These are phyloP conservation scores for Hirtodrosophila confusa DNA, from an alignment of 2,888 invertebrate species.

Conservation along the genomic window DNA sequence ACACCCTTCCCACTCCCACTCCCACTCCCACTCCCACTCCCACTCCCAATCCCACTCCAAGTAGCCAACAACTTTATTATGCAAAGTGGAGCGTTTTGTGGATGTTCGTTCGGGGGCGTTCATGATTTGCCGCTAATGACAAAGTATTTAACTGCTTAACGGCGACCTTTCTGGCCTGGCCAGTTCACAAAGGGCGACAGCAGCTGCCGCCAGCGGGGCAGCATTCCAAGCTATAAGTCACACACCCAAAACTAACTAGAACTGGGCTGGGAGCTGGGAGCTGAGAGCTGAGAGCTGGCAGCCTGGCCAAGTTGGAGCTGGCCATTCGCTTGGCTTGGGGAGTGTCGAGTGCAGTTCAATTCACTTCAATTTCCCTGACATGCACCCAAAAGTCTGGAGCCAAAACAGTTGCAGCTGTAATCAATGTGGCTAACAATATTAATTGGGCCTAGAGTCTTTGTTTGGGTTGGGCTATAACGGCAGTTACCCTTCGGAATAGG, in stretches of 20 bases:
- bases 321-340: neutral
- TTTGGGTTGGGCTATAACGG: too few relatives aligned
- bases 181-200: constrained; percentile 23
- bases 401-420: too few relatives aligned
- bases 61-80: constrained; percentile 53
- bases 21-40: neutral
- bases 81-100: constrained; percentile 44
- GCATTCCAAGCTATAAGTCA: constrained; percentile 18
- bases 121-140: constrained; percentile 72
- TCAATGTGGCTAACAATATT: too few relatives aligned
- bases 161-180: constrained; percentile 13
- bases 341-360: constrained; percentile 4
- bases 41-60: neutral
- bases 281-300: too few relatives aligned
- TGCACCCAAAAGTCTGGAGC: too few relatives aligned
- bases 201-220: constrained; percentile 9
- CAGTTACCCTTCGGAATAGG: too few relatives aligned
- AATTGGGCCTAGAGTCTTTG: too few relatives aligned
- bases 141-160: constrained; percentile 51
- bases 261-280: too few relatives aligned
- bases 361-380: constrained; percentile 16
- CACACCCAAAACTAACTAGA: constrained; percentile 36
- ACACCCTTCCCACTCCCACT: neutral
- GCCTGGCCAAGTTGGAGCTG: too few relatives aligned
- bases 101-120: constrained; percentile 40